Base-by-base conservation (phyloP, 2,888 invertebrate genomes). In the Scaptomyza caliginosa region DNA sequence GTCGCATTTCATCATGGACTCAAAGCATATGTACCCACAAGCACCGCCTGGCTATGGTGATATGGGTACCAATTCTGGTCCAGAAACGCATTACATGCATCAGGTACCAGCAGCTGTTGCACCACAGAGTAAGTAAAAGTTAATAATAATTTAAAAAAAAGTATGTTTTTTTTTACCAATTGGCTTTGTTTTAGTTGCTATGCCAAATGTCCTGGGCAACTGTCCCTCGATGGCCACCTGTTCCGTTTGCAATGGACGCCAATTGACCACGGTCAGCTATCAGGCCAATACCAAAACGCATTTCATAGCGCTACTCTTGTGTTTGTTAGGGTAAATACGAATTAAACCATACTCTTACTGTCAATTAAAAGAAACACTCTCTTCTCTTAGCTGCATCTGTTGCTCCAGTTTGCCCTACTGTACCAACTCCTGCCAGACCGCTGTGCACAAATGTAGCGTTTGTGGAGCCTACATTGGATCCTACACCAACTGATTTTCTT, bases 381-480 rank as follows among this genome's bases (percentile, higher is more conserved):
- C 13, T 10, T 13, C 17, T 11, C 11, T 4, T 48, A 83, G 83
- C 50, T 85, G 83, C 3, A 3, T 28, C 42, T 89, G 89, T 69
- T 89, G 88, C 40, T 62, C 79, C 4, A 85, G 77, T 40, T 54
- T 89, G 10, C 88, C 88, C 3, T 88, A 88, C 38, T 81, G 75
- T 43, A 43, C 88, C 46, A 76, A 90, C 40, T 85, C 70, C 43
- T 90, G 89, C 54, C 82, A 88, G 67, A 88, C 71, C 55, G 80
- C 89, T 13, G 79, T 87, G 5, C 89, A 90, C 62, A 78, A 80
- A 39, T 89, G 89, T 39, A 69, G 72, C 40, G 78, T 83, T 23
- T 90, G 89, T 48, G 77, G 82, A 24, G 67, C 75, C 30, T 84
- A 89, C 57, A 72, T 89, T 42, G 89, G 89, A 21, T 68, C 62